phyloP scores from a whole-genome alignment of 2,113 vertebrate genomes.

The Otus sunia region DNA sequence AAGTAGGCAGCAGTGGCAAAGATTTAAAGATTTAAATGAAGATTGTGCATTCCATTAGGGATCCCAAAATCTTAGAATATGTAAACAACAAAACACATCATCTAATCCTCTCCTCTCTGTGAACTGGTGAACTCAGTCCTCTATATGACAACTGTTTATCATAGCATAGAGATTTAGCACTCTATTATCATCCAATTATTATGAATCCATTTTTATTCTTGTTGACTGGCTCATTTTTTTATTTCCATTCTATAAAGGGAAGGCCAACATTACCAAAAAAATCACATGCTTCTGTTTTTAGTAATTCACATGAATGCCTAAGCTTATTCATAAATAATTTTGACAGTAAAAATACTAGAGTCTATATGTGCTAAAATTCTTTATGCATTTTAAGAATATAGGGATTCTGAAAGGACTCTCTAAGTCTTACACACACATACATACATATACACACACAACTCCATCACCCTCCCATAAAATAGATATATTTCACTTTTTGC shows the following conservation, averaged over 20 bases:
- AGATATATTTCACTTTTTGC: background rate
- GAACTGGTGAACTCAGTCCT: background rate
- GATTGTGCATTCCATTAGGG: background rate
- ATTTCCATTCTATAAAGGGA: background rate
- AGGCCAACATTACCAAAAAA: background rate
- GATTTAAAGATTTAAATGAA: conserved; percentile 8
- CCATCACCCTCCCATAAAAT: background rate
- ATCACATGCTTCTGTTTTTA: background rate
- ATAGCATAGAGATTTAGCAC: background rate
- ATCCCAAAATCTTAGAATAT: background rate
- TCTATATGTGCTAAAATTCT: background rate
- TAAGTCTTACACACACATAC: background rate
- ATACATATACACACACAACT: background rate
- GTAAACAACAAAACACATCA: background rate
- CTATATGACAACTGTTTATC: background rate
- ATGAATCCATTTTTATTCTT: background rate
- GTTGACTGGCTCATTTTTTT: background rate
- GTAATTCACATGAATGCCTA: background rate
- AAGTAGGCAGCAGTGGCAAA: background rate
- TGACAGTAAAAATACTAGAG: background rate
- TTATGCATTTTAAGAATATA: background rate
- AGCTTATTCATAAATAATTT: background rate
- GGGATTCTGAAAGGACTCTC: background rate
- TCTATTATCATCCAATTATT: background rate
- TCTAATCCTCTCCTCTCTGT: background rate